These are phyloP conservation scores for Galeopsomyia nigrocyanea DNA, from an alignment of 2,888 invertebrate genomes.

Conservation along the genomic window DNA sequence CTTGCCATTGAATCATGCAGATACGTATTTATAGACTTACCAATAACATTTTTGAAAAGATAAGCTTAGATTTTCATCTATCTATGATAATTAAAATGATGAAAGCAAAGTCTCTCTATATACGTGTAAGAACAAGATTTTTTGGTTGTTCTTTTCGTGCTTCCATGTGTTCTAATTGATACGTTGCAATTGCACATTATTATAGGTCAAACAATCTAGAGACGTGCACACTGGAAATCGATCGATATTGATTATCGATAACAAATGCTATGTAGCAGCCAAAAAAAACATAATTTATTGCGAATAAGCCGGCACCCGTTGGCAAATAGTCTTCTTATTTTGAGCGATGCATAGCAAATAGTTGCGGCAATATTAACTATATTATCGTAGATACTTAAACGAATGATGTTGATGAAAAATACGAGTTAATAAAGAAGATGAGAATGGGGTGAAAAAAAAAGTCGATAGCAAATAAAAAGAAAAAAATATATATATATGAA, in stretches of 20 bases:
- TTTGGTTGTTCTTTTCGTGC: conserved; percentile 29
- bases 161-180: conserved; percentile 27
- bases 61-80: conserved; percentile 22
- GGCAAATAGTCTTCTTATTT: conserved; percentile 54
- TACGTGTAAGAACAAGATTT: neutral
- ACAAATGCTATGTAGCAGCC: conserved; percentile 5
- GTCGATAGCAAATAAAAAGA: conserved; percentile 24
- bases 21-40: conserved; percentile 13
- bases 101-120: neutral
- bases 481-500: conserved; percentile 37
- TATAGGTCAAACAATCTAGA: conserved; percentile 11
- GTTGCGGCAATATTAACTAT: conserved; percentile 61
- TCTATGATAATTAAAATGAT: neutral
- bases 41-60: conserved; percentile 23
- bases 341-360: conserved; percentile 56
- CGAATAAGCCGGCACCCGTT: conserved; percentile 52
- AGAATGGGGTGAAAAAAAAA: conserved; percentile 21
- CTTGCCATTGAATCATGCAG: conserved; percentile 25
- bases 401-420: conserved; percentile 52
- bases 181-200: conserved; percentile 9
- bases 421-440: conserved; percentile 31
- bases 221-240: neutral
- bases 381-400: conserved; percentile 62
- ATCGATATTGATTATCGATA: conserved; percentile 1
- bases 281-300: conserved; percentile 42